Evolutionary conservation across 2,888 invertebrate species (phyloP), one percentile per base, ranked within the genome.

Genomic region (Cheilosia pagana): DNA sequence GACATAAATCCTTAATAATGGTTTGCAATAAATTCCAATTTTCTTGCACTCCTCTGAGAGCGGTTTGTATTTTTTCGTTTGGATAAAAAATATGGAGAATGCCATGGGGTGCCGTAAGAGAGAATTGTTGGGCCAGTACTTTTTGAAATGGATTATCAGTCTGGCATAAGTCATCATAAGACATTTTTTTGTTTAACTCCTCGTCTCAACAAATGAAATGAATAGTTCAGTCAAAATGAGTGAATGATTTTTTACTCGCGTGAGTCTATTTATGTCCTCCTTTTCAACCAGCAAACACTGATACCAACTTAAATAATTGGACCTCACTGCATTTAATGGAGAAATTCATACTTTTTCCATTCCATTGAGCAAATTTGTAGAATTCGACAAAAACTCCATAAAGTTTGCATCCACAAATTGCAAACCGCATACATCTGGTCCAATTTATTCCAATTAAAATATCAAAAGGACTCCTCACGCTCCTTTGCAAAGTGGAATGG

Each of bases 391-490:
- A 35, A 12, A 35, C 3, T 35, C 5, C 19, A 50, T 4, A 50
- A 50, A 50, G 35, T 41, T 3, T 25, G 12, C 21, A 16, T 25
- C 31, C 45, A 45, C 35, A 35, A 35, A 35, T 35, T 35, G 12
- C 35, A 35, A 35, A 35, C 35, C 35, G 10, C 35, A 35, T 8
- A 16, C 35, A 41, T 35, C 45, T 35, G 25, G 39, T 12, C n/a
- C 74, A 65, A 65, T 74, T 43, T 48, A 57, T 65, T 63, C n/a
- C 19, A 55, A 74, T 65, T 70, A 68, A 53, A 39, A 59, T 50
- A n/a, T 10, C 8, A 28, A 31, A 43, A 65, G 23, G 31, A 31
- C 16, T 25, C 39, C 53, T 16, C 14, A 35, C 23, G 14, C 14
- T 10, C 12, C 5, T 25, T 68, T 43, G 14, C 16, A 19, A 39